These are phyloP conservation scores for Glossosoma conforme DNA, from an alignment of 1,140 invertebrate genomes.

Conservation along the genomic window DNA sequence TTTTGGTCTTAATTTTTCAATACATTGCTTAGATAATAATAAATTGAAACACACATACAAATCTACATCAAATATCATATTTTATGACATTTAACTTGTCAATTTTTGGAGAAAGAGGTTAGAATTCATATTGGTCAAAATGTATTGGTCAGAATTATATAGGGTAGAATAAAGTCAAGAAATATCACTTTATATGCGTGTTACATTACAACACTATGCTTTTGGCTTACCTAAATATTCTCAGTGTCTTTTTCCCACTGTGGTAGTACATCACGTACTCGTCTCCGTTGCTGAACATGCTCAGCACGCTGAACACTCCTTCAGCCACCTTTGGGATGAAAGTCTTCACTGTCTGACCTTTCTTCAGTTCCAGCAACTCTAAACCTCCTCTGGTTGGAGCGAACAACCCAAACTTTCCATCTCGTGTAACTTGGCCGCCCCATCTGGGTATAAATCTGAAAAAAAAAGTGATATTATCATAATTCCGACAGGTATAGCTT, in stretches of 20 bases:
- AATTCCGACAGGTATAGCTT: too few relatives aligned
- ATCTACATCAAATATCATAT: too few relatives aligned
- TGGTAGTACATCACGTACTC: slow-evolving; percentile 97
- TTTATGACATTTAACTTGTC: too few relatives aligned
- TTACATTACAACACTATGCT: neutral
- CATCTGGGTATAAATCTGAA: slow-evolving; percentile 64
- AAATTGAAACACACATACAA: too few relatives aligned
- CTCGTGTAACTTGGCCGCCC: slow-evolving; percentile 76
- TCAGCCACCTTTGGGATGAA: slow-evolving; percentile 91
- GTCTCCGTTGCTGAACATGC: slow-evolving; percentile 89
- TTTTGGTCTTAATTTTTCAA: too few relatives aligned
- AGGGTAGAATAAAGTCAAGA: too few relatives aligned
- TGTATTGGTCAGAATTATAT: too few relatives aligned
- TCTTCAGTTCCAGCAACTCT: slow-evolving; percentile 82
- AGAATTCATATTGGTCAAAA: too few relatives aligned
- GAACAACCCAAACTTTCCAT: slow-evolving; percentile 89
- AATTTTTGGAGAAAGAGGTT: too few relatives aligned
- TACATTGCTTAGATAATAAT: too few relatives aligned
- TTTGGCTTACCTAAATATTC: slow-evolving; percentile 76
- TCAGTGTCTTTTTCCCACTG: slow-evolving; percentile 85
- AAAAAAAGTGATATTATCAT: slow-evolving; percentile 5
- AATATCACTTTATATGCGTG: slow-evolving; percentile 9
- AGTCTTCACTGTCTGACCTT: slow-evolving; percentile 74
- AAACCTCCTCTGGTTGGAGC: slow-evolving; percentile 90
- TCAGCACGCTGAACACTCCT: slow-evolving; percentile 93